Evolutionary conservation across 2,113 vertebrate species (phyloP), one percentile per base, ranked within the genome.

Genomic region (Macroglossus sobrinus): DNA sequence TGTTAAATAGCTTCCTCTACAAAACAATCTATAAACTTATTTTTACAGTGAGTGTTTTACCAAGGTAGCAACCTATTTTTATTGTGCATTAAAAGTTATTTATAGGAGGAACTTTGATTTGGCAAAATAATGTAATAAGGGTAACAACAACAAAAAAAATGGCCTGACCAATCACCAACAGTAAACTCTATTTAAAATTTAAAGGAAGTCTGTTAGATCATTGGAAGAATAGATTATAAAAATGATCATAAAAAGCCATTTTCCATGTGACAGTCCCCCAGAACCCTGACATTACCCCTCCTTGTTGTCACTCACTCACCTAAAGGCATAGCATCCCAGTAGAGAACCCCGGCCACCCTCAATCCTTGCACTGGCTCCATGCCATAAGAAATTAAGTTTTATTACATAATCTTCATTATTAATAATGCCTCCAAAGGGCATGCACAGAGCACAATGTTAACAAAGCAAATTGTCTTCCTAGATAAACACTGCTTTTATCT

Each of bases 161-260:
- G n/a, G 68, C 28, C 43, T n/a, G 69, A 61, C 85, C 95, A 95
- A 95, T 21, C 3, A 79, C 57, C 43, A 78, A 96, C 89, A 80
- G 94, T 88, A 89, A 92, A 82, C 92, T 88, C 69, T 93, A 57
- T 93, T 95, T 92, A 68, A 95, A 98, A 91, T 75, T 91, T 92
- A 98, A 97, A 76, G 64, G 95, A 91, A 92, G 24, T 94, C 78
- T 75, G 21, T 86, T 57, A 91, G 93, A 98, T 96, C 63, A 71
- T 28, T 71, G 78, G 84, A 97, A 96, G 64, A 96, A 71, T 43
- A 90, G 90, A 98, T 95, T 74, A 93, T 28, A 78, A 97, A 97
- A 94, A 79, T 1, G 89, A 92, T 96, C 89, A 89, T 88, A 95
- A 84, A 96, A 97, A 88, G 75, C 24, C 15, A 89, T 92, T 59